These are phyloP conservation scores for Furcula furcula DNA, from an alignment of 2,888 invertebrate species.

Conservation along the genomic window DNA sequence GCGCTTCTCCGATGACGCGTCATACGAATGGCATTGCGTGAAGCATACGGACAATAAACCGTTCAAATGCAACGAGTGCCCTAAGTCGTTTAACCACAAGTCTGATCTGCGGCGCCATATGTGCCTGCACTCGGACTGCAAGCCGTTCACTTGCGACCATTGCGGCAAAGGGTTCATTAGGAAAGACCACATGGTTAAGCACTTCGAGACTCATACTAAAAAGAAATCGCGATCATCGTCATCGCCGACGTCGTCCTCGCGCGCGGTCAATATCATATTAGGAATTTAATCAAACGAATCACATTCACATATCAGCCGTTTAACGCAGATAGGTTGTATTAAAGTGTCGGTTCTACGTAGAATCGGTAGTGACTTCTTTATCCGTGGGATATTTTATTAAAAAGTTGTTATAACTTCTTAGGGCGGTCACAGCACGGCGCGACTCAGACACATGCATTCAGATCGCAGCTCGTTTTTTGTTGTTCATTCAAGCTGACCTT, in stretches of 20 bases:
- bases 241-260: conserved; percentile 41
- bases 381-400: conserved; percentile 10
- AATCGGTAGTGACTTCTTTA: conserved; percentile 28
- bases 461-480: conserved; percentile 66
- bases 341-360: conserved; percentile 34
- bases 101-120: conserved; percentile 93
- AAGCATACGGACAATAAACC: conserved; percentile 93
- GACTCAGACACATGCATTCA: conserved; percentile 54
- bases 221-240: conserved; percentile 69
- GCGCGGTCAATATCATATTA: conserved; percentile 12
- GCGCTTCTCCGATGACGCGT: conserved; percentile 87
- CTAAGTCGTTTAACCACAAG: conserved; percentile 95
- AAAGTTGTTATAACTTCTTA: conserved; percentile 14
- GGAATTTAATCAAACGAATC: conserved; percentile 7
- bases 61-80: conserved; percentile 91
- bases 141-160: conserved; percentile 90
- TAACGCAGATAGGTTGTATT: conserved; percentile 33
- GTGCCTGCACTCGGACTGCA: conserved; percentile 93
- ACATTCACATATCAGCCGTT: conserved; percentile 53
- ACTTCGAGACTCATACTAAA: conserved; percentile 89
- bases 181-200: conserved; percentile 95
- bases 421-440: conserved; percentile 20
- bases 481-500: conserved; percentile 77
- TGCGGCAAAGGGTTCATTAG: conserved; percentile 95
- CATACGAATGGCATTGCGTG: conserved; percentile 87